Conservation (phyloP, 2,797 vertebrate species). For the Choloepus didactylus region DNA sequence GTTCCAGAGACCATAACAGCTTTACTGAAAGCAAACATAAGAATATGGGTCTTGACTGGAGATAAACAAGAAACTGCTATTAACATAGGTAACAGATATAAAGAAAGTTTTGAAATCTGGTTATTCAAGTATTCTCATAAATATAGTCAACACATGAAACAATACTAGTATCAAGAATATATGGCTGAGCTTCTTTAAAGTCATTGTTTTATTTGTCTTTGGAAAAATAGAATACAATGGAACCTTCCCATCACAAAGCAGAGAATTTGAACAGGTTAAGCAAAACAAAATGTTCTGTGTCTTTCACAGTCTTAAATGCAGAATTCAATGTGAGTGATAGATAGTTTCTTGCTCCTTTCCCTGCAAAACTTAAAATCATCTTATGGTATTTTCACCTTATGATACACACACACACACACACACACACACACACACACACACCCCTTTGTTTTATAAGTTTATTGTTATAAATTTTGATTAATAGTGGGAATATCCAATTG, state of each 20-base stretch:
- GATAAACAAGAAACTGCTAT: constrained; percentile 99
- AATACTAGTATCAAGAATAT: background rate
- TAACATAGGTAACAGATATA: constrained; percentile 92
- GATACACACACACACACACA: background rate
- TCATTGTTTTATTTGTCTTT: background rate
- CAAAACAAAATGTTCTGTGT: background rate
- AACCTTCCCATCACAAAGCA: background rate
- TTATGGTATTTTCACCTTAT: background rate
- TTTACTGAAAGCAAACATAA: constrained; percentile 96
- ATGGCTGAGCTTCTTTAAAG: background rate
- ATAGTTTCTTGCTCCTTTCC: background rate
- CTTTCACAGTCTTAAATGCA: background rate
- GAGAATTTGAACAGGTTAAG: background rate
- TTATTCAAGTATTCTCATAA: background rate
- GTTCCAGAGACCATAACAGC: constrained; percentile 98
- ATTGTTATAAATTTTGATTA: background rate
- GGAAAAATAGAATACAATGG: background rate
- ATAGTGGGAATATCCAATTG: background rate
- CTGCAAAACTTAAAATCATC: background rate
- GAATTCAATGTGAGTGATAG: background rate
- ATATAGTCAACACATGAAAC: no score
- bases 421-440: no score
- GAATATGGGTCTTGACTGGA: constrained; percentile 98
- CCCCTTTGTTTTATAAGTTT: background rate
- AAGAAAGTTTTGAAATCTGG: background rate